These are phyloP conservation scores for Rhingia rostrata DNA, from an alignment of 2,888 invertebrate species.

Conservation along the genomic window DNA sequence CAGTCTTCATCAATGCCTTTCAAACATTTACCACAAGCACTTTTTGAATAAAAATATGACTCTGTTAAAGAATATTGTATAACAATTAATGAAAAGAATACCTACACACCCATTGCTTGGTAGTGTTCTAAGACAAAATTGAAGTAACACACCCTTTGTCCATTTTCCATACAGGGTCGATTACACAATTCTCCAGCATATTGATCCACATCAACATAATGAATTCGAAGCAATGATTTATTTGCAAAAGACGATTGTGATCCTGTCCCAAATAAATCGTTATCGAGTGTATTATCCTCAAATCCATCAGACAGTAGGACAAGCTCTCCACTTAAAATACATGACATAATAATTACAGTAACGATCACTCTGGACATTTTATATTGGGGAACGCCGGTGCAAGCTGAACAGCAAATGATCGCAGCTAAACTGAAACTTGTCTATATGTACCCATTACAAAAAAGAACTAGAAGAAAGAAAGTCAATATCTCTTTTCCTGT, in stretches of 20 bases:
- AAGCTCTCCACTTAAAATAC: constrained; percentile 2
- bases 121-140: constrained; percentile 83
- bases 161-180: constrained; percentile 75
- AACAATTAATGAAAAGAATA: constrained; percentile 39
- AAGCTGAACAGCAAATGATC: constrained; percentile 31
- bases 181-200: constrained; percentile 79
- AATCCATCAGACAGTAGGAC: background rate
- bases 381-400: background rate
- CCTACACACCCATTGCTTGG: constrained; percentile 82
- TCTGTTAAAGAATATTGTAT: background rate
- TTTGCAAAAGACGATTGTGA: background rate
- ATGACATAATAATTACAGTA: background rate
- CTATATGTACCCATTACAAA: constrained; percentile 6
- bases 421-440: background rate
- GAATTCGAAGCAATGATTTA: constrained; percentile 4
- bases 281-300: constrained; percentile 26
- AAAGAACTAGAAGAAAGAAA: constrained; percentile 30
- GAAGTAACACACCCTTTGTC: constrained; percentile 81
- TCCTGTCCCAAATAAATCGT: background rate
- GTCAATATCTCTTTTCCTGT: constrained; percentile 16
- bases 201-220: constrained; percentile 68
- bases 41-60: constrained; percentile 29
- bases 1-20: constrained; percentile 81
- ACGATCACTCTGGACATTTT: constrained; percentile 5
- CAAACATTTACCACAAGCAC: constrained; percentile 84